A percentile compares a stretch with the other conserved stretches of the same genome.
Evolutionary conservation across 1,140 invertebrate species (phyloP).

Genomic region (Lepidotrigona ventralis): DNA sequence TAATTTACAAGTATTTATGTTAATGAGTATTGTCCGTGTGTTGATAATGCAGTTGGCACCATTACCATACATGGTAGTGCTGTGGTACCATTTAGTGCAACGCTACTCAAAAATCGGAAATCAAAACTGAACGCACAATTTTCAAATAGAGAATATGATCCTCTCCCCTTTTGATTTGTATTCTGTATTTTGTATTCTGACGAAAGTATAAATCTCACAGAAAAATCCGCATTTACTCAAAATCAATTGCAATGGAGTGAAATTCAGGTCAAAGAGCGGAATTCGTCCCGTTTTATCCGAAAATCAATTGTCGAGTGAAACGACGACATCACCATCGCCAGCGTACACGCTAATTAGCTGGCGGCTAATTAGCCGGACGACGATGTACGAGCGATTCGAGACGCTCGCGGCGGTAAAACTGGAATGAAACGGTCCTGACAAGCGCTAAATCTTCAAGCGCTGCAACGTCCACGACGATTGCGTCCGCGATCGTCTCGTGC

Average conservation of each 20-base stretch:
- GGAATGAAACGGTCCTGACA: constrained; percentile 41
- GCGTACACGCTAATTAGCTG: constrained; percentile 36
- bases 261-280: background rate
- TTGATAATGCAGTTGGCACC: no score
- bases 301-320: background rate
- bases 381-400: constrained; percentile 41
- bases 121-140: no score
- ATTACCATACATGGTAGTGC: no score
- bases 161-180: no score
- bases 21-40: no score
- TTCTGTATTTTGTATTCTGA: no score
- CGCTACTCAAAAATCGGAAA: no score
- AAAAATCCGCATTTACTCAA: no score
- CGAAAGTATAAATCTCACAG: no score
- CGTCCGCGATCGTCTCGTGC: background rate
- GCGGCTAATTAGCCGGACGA: constrained; percentile 37
- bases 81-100: no score
- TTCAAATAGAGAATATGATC: no score
- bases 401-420: constrained; percentile 48
- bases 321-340: background rate
- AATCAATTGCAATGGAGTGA: background rate
- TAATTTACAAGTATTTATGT: no score
- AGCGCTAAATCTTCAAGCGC: constrained; percentile 52
- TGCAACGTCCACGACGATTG: background rate
- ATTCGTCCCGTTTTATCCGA: background rate